Evolutionary conservation across 2,888 invertebrate genomes (phyloP), one percentile per base, ranked within the genome.

Genomic region (Lasioglossum lativentre): DNA sequence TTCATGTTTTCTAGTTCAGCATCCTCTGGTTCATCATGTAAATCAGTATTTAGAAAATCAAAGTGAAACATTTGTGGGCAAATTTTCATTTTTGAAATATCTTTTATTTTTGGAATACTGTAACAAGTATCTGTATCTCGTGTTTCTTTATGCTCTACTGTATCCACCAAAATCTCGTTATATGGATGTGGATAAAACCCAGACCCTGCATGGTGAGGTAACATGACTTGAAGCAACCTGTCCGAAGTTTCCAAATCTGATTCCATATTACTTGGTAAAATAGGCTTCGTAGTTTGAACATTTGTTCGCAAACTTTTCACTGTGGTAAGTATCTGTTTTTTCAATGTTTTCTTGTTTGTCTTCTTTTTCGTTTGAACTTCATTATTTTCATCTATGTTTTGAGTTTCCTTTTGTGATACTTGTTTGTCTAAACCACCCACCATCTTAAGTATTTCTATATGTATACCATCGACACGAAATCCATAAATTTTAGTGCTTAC

Each of bases 401-500:
- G 8, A 0, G 30, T 82, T 79, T 45, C 87, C 80, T 34, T n/a
- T n/a, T n/a, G n/a, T n/a, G n/a, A n/a, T n/a, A n/a, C 83, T 73
- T 90, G 70, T 92, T 96, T 96, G 78, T 95, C 96, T 79, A 97
- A 95, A 0, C 97, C 97, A 0, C 97, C 97, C 0, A 97, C 97
- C 95, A 98, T 97, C 93, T 98, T 97, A 87, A 98, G 95, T 2
- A 97, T 97, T 93, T 98, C 98, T 70, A 97, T 96, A 94, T 98
- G 97, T 19, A 98, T 96, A 63, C 97, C 97, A 95, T 99, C 99
- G 0, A 99, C 99, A 83, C 99, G 96, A 86, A 97, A 97, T 0
- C 98, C 97, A 95, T 99, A 99, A 76, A 99, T 98, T 93, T 98
- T 98, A 0, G 98, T 97, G 16, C 98, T 98, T 0, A 98, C 98